A percentile compares a stretch with the other conserved stretches of the same genome.
phyloP scores from a whole-genome alignment of 2,797 vertebrate genomes.

The Pristis pectinata region DNA sequence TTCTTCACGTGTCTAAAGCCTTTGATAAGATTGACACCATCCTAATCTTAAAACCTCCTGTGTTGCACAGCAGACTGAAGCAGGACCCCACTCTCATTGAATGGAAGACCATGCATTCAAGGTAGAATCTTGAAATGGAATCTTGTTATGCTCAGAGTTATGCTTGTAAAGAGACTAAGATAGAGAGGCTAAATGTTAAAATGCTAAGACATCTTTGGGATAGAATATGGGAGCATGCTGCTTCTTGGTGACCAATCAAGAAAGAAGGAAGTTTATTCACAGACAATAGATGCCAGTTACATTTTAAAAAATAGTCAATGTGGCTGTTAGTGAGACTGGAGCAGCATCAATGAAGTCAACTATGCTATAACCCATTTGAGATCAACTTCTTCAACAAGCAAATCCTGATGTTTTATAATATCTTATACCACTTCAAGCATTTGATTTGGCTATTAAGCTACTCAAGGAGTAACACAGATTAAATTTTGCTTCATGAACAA shows the following conservation, averaged over 20 bases:
- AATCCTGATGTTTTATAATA: background rate
- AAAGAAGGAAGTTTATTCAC: too few relatives aligned
- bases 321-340: too few relatives aligned
- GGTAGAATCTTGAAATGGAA: too few relatives aligned
- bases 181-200: too few relatives aligned
- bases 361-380: background rate
- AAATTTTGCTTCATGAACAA: background rate
- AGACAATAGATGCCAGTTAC: too few relatives aligned
- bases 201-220: too few relatives aligned
- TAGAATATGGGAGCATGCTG: too few relatives aligned
- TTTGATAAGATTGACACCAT: background rate
- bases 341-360: background rate
- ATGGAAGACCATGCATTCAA: too few relatives aligned
- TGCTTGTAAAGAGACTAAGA: too few relatives aligned
- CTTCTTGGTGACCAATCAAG: too few relatives aligned
- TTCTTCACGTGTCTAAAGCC: background rate
- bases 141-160: too few relatives aligned
- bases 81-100: background rate
- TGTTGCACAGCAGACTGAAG: background rate
- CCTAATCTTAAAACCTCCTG: background rate
- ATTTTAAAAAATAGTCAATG: too few relatives aligned
- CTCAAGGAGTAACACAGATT: background rate
- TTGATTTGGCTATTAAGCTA: background rate
- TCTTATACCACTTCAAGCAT: background rate
- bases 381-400: background rate